A percentile compares a stretch with the other conserved stretches of the same genome.
These are phyloP conservation scores for Telmatherina bonti DNA, from an alignment of 2,797 vertebrate species.

Conservation along the genomic window DNA sequence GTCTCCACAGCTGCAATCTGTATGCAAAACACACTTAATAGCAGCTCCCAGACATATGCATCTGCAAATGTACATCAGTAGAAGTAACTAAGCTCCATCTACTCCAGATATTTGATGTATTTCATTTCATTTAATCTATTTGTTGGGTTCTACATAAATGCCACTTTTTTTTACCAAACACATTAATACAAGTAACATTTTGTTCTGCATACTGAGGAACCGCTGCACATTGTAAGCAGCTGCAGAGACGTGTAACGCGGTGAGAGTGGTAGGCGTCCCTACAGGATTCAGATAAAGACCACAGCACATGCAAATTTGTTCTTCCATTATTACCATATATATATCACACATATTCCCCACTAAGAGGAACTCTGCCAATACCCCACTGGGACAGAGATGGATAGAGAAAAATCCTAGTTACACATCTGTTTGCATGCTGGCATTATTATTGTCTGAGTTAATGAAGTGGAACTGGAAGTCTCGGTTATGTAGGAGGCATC, in stretches of 20 bases:
- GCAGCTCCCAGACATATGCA: no score
- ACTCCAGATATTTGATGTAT: background rate
- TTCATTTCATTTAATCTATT: background rate
- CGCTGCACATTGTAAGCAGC: background rate
- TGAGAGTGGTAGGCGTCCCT: no score
- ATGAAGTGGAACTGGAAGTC: background rate
- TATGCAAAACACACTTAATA: background rate
- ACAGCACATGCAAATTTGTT: slow-evolving; percentile 27
- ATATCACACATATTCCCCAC: background rate
- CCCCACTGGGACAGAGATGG: background rate
- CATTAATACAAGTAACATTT: background rate
- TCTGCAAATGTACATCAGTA: no score
- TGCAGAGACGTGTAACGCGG: background rate
- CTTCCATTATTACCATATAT: slow-evolving; percentile 30
- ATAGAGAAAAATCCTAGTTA: slow-evolving; percentile 2
- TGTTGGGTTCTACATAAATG: background rate
- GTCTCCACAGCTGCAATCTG: background rate
- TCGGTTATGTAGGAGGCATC: background rate
- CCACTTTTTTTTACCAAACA: no score
- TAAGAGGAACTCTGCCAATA: background rate
- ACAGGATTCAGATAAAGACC: background rate
- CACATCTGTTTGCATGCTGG: background rate
- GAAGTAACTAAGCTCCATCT: background rate
- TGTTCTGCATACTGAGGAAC: background rate
- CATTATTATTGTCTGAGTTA: background rate